These are phyloP conservation scores for Stylophora pistillata DNA, from an alignment of 64 coral and sea anemone genomes.

Conservation along the genomic window DNA sequence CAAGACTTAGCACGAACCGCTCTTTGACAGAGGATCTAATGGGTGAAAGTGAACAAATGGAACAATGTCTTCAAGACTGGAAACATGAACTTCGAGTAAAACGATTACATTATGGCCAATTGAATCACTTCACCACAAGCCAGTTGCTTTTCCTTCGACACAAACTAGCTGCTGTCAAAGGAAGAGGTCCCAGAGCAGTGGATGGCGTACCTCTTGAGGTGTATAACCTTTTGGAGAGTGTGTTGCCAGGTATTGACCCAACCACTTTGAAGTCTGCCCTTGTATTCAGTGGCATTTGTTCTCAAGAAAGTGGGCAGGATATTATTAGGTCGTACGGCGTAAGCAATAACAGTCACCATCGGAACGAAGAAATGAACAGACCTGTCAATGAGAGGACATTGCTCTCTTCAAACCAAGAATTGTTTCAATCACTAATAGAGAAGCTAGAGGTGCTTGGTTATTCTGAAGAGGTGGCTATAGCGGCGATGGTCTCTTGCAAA, in stretches of 20 bases:
- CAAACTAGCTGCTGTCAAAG: slow-evolving; percentile 44
- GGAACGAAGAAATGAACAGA: neutral
- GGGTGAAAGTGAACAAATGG: slow-evolving; percentile 41
- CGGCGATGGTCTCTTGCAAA: slow-evolving; percentile 42
- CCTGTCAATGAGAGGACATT: neutral
- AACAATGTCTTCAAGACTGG: slow-evolving; percentile 63
- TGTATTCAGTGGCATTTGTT: slow-evolving; percentile 31
- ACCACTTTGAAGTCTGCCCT: slow-evolving; percentile 23
- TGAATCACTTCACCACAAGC: slow-evolving; percentile 75
- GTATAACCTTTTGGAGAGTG: slow-evolving; percentile 79
- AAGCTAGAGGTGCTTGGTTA: slow-evolving; percentile 23
- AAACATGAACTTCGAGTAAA: slow-evolving; percentile 57
- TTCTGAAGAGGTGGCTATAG: slow-evolving; percentile 37
- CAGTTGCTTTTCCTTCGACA: slow-evolving; percentile 66
- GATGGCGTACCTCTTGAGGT: slow-evolving; percentile 32
- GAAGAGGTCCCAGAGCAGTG: slow-evolving; percentile 25
- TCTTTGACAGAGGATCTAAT: slow-evolving; percentile 13
- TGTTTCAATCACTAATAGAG: neutral
- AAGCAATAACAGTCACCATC: neutral
- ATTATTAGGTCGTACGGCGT: neutral
- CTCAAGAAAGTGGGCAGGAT: neutral
- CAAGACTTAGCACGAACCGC: neutral
- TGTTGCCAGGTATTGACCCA: slow-evolving; percentile 61
- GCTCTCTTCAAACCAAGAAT: neutral
- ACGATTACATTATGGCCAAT: slow-evolving; percentile 44